Conservation (phyloP, 2,113 vertebrate species). For the Colius striatus region DNA sequence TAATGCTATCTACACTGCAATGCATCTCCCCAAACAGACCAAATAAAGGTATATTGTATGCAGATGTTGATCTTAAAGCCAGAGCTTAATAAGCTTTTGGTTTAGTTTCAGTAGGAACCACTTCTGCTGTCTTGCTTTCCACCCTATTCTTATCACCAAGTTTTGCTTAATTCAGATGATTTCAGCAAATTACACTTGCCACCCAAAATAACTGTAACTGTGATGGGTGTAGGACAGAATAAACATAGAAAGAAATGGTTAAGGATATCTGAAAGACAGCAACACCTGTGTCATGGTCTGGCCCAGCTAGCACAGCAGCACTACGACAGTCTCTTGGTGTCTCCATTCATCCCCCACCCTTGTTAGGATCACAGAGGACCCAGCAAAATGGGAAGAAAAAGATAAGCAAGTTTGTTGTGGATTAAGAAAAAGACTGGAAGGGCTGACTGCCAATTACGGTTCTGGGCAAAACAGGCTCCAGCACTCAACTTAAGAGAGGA, state of each 20-base stretch:
- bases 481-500: no score
- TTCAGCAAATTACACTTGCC: not conserved
- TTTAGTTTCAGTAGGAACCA: not conserved
- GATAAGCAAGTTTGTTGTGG: no score
- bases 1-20: not conserved
- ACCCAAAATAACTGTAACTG: not conserved
- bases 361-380: no score
- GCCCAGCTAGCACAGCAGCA: no score
- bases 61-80: not conserved
- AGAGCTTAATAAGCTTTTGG: not conserved
- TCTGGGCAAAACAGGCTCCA: no score
- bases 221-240: not conserved
- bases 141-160: not conserved
- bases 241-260: not conserved
- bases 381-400: no score
- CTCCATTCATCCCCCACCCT: no score
- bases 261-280: not conserved
- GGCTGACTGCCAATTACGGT: no score
- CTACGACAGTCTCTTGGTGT: no score
- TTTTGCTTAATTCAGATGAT: not conserved
- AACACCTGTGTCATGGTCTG: no score
- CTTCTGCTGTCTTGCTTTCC: not conserved
- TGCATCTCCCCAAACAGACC: not conserved
- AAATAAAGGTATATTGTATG: not conserved
- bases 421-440: no score